Conservation (phyloP, 2,797 vertebrate species). For the Lagocephalus sceleratus region DNA sequence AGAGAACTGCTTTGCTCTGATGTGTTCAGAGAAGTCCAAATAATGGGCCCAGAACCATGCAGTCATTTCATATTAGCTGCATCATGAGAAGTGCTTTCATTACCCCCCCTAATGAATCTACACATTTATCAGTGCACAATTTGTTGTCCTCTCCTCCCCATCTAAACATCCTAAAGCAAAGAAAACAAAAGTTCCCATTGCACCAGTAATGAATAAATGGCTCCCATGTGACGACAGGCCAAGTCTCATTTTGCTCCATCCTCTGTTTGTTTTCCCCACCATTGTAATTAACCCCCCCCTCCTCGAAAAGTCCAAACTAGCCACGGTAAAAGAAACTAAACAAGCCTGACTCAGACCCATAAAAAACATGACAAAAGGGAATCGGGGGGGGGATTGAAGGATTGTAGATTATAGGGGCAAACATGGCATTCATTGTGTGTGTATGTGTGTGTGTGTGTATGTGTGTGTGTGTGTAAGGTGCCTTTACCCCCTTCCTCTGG, state of each 20-base stretch:
- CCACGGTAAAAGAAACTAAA: slow-evolving; percentile 67
- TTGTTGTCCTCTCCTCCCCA: slow-evolving; percentile 48
- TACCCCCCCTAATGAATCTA: slow-evolving; percentile 43
- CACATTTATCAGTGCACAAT: slow-evolving; percentile 37
- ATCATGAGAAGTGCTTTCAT: slow-evolving; percentile 12
- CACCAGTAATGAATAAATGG: slow-evolving; percentile 72
- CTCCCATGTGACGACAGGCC: slow-evolving; percentile 68
- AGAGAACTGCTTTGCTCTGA: slow-evolving; percentile 16
- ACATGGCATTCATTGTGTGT: slow-evolving; percentile 33
- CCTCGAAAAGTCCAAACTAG: slow-evolving; percentile 51
- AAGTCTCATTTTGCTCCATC: slow-evolving; percentile 63
- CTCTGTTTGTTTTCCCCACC: slow-evolving; percentile 74
- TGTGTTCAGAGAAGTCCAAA: slow-evolving; percentile 37
- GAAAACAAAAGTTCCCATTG: slow-evolving; percentile 64
- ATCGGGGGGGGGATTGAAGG: slow-evolving; percentile 30
- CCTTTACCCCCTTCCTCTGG: slow-evolving; percentile 47
- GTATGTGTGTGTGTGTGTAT: slow-evolving; percentile 18
- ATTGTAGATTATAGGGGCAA: slow-evolving; percentile 53
- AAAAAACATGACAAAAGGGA: slow-evolving; percentile 62
- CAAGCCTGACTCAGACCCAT: slow-evolving; percentile 68
- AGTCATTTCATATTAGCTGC: slow-evolving; percentile 19
- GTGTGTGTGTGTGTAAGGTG: slow-evolving; percentile 19
- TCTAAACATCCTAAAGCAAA: slow-evolving; percentile 66
- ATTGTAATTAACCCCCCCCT: slow-evolving; percentile 71
- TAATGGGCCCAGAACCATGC: slow-evolving; percentile 16